Conservation (phyloP, 1,140 invertebrate species). For the Homarus americanus region DNA sequence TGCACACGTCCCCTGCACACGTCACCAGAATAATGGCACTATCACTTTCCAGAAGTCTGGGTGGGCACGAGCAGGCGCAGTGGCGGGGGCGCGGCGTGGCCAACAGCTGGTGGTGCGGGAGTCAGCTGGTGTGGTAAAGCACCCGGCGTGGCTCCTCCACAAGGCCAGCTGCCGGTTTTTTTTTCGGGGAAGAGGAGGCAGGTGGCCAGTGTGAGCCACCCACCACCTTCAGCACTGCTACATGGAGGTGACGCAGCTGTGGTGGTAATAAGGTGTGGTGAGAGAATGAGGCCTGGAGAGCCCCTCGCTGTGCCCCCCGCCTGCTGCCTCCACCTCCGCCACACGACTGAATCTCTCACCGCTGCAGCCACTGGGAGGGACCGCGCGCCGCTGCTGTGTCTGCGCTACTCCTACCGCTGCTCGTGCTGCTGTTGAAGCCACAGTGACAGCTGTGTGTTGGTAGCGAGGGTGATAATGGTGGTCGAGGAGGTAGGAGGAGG, state of each 20-base stretch:
- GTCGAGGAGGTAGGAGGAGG: constrained; percentile 2
- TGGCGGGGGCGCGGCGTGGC: constrained; percentile 48
- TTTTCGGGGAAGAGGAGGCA: no score
- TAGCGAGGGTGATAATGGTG: constrained; percentile 22
- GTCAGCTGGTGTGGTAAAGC: constrained; percentile 13
- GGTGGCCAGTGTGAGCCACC: not conserved
- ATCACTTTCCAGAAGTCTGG: constrained; percentile 30
- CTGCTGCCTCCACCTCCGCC: constrained; percentile 39
- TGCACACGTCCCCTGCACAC: not conserved
- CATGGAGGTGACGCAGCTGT: not conserved
- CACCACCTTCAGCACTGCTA: not conserved
- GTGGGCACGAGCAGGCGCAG: constrained; percentile 49
- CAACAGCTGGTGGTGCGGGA: constrained; percentile 35
- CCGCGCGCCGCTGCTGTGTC: constrained; percentile 40
- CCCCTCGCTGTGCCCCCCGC: constrained; percentile 32
- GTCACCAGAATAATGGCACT: constrained; percentile 22
- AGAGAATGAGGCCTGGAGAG: not conserved
- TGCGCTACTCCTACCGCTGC: constrained; percentile 38
- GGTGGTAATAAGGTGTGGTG: not conserved
- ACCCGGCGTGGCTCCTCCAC: constrained; percentile 41
- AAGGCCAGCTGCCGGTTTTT: constrained; percentile 10
- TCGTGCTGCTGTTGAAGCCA: constrained; percentile 27
- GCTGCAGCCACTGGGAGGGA: constrained; percentile 35
- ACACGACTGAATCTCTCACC: constrained; percentile 56
- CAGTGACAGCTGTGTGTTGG: constrained; percentile 47